These are phyloP conservation scores for Myotis planiceps DNA, from an alignment of 2,797 vertebrate species.

Conservation along the genomic window DNA sequence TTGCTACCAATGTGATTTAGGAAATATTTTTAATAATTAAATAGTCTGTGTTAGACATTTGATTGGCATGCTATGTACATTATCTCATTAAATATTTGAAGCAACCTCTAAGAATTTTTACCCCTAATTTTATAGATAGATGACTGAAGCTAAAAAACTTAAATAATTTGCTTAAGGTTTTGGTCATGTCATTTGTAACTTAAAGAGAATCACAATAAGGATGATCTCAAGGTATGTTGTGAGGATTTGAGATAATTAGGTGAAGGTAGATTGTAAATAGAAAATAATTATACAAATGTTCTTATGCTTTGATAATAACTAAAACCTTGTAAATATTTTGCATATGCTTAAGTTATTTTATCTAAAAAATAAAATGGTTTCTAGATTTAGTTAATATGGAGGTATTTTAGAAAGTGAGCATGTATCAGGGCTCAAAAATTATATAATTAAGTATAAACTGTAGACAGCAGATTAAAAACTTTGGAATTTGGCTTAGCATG, in stretches of 20 bases:
- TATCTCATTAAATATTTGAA: conserved; percentile 27
- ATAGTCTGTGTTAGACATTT: not conserved
- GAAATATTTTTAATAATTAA: not conserved
- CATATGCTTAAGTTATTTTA: conserved; percentile 9
- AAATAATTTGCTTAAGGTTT: not conserved
- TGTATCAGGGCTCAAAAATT: conserved; percentile 33
- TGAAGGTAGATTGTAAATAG: not conserved
- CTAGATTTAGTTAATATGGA: not conserved
- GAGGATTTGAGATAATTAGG: not conserved
- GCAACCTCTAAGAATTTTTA: not conserved
- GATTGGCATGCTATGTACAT: not conserved
- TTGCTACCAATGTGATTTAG: not conserved
- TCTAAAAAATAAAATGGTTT: conserved; percentile 37
- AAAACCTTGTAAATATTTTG: conserved; percentile 14
- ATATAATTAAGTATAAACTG: not conserved
- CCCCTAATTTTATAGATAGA: not conserved
- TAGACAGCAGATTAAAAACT: not conserved
- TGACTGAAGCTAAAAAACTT: not conserved
- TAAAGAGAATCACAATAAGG: not conserved
- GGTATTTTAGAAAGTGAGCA: conserved; percentile 1
- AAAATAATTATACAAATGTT: conserved; percentile 3
- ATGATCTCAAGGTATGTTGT: not conserved
- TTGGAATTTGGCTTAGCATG: not conserved
- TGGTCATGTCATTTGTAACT: not conserved
- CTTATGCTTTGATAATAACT: not conserved